Percentiles rank a stretch among this genome's conserved stretches.
These are phyloP conservation scores for Eublepharis macularius DNA, from an alignment of 2,113 vertebrate species.

Conservation along the genomic window DNA sequence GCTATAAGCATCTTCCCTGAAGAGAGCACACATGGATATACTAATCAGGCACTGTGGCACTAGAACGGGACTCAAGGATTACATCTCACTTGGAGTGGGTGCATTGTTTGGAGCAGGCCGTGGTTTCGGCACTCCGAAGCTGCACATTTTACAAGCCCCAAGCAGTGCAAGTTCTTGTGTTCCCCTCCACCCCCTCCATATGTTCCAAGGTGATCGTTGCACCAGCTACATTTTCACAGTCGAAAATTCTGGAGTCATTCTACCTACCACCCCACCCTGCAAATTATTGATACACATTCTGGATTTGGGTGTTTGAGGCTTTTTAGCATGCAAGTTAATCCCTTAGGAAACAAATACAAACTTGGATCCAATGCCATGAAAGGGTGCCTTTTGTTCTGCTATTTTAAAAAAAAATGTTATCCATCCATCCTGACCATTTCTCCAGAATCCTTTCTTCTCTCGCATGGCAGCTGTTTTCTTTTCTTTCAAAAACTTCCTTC, in stretches of 20 bases:
- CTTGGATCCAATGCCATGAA: too few species aligned
- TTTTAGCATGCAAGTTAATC: background rate
- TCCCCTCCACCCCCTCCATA: too few species aligned
- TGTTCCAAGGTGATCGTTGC: background rate
- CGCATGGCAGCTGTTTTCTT: too few species aligned
- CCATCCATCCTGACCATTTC: background rate
- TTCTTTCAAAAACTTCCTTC: too few species aligned
- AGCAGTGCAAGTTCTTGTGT: too few species aligned
- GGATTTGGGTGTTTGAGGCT: background rate
- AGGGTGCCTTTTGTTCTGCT: too few species aligned
- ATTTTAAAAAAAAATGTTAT: too few species aligned
- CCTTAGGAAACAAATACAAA: background rate
- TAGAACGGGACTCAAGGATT: background rate
- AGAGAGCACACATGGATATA: background rate
- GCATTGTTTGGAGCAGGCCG: accelerated
- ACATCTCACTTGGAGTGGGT: background rate
- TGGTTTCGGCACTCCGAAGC: background rate
- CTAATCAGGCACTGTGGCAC: background rate
- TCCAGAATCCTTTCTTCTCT: background rate
- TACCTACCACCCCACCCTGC: background rate
- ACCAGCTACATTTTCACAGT: background rate
- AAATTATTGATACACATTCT: background rate
- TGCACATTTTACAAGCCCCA: background rate
- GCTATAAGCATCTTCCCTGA: background rate
- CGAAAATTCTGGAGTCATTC: too few species aligned